Evolutionary conservation across 2,888 invertebrate species (phyloP), one percentile per base, ranked within the genome.

Genomic region (Apotomis capreana): DNA sequence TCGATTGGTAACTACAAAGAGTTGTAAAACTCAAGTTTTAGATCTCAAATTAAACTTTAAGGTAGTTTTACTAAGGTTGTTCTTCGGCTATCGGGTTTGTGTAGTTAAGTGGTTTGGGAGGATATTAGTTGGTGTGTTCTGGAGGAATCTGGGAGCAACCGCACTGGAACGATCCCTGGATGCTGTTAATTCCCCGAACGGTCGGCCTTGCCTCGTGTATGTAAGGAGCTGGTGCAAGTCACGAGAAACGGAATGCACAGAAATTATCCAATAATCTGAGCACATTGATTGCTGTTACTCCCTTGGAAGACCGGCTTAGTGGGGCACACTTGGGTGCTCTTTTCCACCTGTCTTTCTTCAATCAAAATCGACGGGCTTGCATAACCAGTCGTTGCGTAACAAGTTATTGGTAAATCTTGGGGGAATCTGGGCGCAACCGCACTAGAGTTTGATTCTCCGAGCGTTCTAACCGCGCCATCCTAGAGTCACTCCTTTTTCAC

Each of bases 161-260:
- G 36, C 60, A n/a, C 51, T 37, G 55, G 13, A 59, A 13, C 60
- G 26, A 54, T 61, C 55, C 78, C 83, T 77, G 78, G 78, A 81
- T 82, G 73, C 74, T 74, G 70, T 62, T 63, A 77, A 74, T 79
- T 81, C 82, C 78, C 73, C 75, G 78, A 81, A 84, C 81, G 76
- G 75, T 78, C 79, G 76, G 76, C 55, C 61, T 62, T 36, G 68
- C n/a, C 13, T 62, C 9, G 44, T 44, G 51, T 59, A 5, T 10
- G 0, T 9, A 26, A 15, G n/a, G 57, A 3, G 12, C 3, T 59
- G 51, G 61, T 9, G n/a, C 36, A 62, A 62, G 36, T 26, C 37
- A 55, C 3, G 36, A 6, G 37, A 13, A 13, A 49, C 6, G 40
- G 6, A 44, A 8, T 3, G 44, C 44, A 44, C 6, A 44, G 0